Evolutionary conservation across 2,113 vertebrate genomes (phyloP).

Genomic region (Calcarius ornatus): DNA sequence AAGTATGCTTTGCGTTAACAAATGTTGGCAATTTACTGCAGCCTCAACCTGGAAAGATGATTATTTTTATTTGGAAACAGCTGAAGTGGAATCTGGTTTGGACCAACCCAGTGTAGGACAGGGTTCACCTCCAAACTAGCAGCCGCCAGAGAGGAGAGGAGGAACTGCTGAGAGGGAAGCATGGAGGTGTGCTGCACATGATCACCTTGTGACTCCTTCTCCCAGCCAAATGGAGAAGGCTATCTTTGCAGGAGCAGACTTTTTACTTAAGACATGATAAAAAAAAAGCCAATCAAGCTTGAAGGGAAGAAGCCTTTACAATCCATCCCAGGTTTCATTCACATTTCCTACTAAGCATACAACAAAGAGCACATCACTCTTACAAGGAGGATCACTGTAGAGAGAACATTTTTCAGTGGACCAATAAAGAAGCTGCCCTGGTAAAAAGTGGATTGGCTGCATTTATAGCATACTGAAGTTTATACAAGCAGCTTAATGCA

Average conservation of each 20-base stretch:
- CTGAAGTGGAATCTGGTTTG: neutral
- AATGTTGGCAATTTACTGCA: neutral
- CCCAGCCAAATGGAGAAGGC: neutral
- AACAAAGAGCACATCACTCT: neutral
- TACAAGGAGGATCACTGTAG: neutral
- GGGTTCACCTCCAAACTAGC: neutral
- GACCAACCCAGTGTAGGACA: neutral
- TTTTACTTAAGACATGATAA: neutral
- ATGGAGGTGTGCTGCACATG: neutral
- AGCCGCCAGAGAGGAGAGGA: neutral
- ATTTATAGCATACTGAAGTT: neutral
- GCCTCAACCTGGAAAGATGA: neutral
- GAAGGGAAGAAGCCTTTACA: neutral
- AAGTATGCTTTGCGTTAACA: neutral
- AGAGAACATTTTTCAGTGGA: neutral
- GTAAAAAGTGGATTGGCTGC: neutral
- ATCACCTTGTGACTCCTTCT: neutral
- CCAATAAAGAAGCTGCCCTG: neutral
- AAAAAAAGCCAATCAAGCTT: neutral
- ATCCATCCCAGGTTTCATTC: neutral
- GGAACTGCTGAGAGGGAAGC: neutral
- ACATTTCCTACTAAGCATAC: neutral
- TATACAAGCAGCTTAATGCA: neutral
- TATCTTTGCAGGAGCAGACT: neutral
- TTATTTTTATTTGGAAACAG: neutral